These are phyloP conservation scores for Lepidocyrtoides sp. DNA, from an alignment of 2,888 invertebrate species.

Conservation along the genomic window DNA sequence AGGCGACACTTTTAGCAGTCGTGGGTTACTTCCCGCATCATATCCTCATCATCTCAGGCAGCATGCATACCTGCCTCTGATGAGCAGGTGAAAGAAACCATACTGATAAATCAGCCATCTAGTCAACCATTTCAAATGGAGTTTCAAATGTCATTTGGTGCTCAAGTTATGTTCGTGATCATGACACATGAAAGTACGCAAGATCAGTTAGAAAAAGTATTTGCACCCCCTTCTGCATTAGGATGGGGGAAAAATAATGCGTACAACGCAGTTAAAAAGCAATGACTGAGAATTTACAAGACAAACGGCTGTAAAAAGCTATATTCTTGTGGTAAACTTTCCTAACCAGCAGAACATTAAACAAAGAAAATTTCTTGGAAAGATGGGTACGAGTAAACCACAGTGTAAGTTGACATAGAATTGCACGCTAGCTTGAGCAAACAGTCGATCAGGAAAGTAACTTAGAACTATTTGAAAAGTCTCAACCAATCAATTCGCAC, in stretches of 20 bases:
- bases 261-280: constrained; percentile 21
- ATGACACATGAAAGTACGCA: background rate
- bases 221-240: background rate
- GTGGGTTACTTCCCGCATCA: constrained; percentile 12
- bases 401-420: constrained; percentile 37
- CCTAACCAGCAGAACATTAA: constrained; percentile 9
- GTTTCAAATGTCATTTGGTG: background rate
- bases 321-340: background rate
- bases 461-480: no score
- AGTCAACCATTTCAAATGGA: constrained; percentile 9
- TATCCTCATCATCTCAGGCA: background rate
- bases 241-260: background rate
- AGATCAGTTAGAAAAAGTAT: background rate
- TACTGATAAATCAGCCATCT: background rate
- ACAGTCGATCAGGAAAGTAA: no score
- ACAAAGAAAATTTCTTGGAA: constrained; percentile 61
- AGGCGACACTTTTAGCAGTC: background rate
- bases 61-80: background rate
- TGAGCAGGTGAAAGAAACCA: background rate
- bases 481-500: no score
- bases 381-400: constrained; percentile 43
- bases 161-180: background rate
- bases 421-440: no score
- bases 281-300: constrained; percentile 1
- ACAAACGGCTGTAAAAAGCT: background rate